These are phyloP conservation scores for Ophioninae sp. DNA, from an alignment of 2,888 invertebrate species.

Conservation along the genomic window DNA sequence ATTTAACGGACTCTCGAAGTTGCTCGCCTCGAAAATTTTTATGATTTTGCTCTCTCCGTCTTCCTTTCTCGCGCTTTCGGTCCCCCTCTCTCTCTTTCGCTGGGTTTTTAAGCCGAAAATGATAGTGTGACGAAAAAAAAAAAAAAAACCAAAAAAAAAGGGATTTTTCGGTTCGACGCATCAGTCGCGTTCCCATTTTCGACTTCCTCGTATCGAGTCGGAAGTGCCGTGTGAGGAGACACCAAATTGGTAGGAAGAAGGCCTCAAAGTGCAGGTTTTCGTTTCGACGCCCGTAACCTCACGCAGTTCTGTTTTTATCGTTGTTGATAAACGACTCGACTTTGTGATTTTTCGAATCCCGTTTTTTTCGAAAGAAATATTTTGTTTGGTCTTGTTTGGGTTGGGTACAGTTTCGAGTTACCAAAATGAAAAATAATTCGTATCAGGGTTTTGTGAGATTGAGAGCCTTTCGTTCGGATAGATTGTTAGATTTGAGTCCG, in stretches of 20 bases:
- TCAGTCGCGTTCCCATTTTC: neutral
- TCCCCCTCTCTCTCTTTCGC: neutral
- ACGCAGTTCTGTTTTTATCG: neutral
- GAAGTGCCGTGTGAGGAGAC: neutral
- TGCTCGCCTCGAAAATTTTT: neutral
- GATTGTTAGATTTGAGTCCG: too few species aligned
- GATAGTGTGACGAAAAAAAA: neutral
- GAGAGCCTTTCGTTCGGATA: too few species aligned
- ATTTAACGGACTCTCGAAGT: constrained; percentile 26
- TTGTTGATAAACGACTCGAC: neutral
- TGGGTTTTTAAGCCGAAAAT: constrained; percentile 2
- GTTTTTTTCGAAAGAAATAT: neutral
- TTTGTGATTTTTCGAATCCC: neutral
- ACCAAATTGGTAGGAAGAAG: neutral
- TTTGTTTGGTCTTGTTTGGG: neutral
- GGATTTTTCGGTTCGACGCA: neutral
- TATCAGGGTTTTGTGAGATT: too few species aligned
- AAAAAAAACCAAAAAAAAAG: too few species aligned
- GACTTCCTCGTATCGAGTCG: neutral
- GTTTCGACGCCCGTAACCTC: neutral
- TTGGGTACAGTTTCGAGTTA: too few species aligned
- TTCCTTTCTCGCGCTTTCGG: neutral
- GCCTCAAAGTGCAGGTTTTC: neutral
- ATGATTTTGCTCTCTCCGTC: neutral
- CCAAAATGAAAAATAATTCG: too few species aligned